Evolutionary conservation across 2,888 invertebrate genomes (phyloP).

Genomic region (Mellilla xanthometata): DNA sequence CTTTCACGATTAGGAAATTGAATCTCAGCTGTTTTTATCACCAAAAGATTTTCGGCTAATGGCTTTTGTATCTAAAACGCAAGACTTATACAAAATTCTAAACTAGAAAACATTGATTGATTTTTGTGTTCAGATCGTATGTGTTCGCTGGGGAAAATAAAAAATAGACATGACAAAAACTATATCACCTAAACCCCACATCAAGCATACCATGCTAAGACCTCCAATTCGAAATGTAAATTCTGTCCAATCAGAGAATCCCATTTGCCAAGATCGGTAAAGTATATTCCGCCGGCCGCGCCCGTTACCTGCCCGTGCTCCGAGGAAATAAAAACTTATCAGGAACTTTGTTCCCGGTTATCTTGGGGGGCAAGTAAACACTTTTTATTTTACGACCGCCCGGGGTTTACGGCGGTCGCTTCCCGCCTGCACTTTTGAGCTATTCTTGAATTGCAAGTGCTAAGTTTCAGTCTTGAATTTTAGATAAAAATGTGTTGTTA

Average conservation of each 20-base stretch:
- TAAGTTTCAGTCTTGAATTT: conserved; percentile 26
- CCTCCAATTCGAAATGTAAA: neutral
- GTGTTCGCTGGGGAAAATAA: no score
- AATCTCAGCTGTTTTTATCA: no score
- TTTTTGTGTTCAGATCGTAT: no score
- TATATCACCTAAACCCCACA: no score
- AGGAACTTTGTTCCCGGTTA: conserved; percentile 74
- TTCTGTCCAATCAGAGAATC: conserved; percentile 13
- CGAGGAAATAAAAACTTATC: conserved; percentile 79
- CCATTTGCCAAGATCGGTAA: conserved; percentile 33
- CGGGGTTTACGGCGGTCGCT: conserved; percentile 55
- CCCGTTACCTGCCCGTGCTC: conserved; percentile 56
- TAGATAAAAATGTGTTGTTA: conserved; percentile 17
- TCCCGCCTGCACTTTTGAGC: conserved; percentile 18
- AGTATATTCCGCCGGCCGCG: conserved; percentile 37
- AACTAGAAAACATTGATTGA: no score
- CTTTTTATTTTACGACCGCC: conserved; percentile 77
- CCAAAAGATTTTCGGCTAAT: no score
- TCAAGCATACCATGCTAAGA: neutral
- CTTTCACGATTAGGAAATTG: no score
- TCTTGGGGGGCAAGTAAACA: conserved; percentile 73
- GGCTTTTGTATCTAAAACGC: no score
- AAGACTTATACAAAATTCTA: no score
- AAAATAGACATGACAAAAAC: no score
- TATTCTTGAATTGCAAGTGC: conserved; percentile 21